These are phyloP conservation scores for Chaetodon trifasciatus DNA, from an alignment of 2,797 vertebrate genomes.

Conservation along the genomic window DNA sequence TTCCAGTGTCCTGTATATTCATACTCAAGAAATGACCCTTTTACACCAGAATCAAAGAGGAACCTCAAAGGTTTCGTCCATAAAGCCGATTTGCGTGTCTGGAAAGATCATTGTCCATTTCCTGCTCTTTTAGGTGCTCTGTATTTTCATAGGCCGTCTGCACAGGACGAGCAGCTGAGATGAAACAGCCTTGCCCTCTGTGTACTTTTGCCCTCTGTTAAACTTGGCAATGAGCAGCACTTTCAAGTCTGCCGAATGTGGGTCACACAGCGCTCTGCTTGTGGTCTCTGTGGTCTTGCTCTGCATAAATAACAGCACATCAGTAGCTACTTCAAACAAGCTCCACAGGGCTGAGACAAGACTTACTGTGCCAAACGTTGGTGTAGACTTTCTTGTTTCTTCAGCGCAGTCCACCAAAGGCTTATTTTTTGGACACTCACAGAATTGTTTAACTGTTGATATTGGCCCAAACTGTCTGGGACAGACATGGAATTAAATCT, in stretches of 20 bases:
- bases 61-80: background rate
- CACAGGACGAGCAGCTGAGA: constrained; percentile 37
- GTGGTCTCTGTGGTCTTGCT: constrained; percentile 78
- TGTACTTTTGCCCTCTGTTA: constrained; percentile 77
- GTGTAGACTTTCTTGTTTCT: constrained; percentile 59
- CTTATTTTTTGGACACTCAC: constrained; percentile 38
- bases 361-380: constrained; percentile 52
- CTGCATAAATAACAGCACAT: constrained; percentile 79
- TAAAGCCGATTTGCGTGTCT: background rate
- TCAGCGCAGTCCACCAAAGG: constrained; percentile 39
- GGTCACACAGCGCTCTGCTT: constrained; percentile 73
- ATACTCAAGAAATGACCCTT: background rate
- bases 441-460: constrained; percentile 29
- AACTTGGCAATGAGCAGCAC: constrained; percentile 70
- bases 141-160: constrained; percentile 7
- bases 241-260: constrained; percentile 79
- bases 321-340: constrained; percentile 73
- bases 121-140: constrained; percentile 21
- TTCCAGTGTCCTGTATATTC: background rate
- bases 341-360: constrained; percentile 65
- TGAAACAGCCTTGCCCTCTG: constrained; percentile 66
- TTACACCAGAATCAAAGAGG: background rate
- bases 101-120: constrained; percentile 8
- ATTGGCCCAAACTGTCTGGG: constrained; percentile 2
- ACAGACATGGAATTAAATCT: background rate